Evolutionary conservation across 2,888 invertebrate species (phyloP).

Genomic region (Sympetrum striolatum): DNA sequence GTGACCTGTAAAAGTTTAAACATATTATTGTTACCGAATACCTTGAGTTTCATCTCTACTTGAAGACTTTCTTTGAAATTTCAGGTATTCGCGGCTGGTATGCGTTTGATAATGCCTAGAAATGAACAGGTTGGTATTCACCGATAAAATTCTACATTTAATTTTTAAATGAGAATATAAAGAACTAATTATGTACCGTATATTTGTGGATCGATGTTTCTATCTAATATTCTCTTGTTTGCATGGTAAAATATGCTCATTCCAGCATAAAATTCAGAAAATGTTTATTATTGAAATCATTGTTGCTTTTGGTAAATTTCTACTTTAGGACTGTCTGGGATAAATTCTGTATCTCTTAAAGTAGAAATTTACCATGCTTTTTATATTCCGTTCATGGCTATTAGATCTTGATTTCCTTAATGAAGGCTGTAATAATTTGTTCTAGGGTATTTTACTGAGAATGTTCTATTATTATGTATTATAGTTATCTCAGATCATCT

Average conservation of each 20-base stretch:
- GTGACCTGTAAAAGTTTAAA: too few species aligned
- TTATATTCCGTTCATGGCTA: not conserved
- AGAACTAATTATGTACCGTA: not conserved
- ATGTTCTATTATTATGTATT: not conserved
- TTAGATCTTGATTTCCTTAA: not conserved
- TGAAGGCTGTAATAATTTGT: not conserved
- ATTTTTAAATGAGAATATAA: not conserved
- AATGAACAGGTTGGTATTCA: slow-evolving; percentile 19
- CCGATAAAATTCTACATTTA: too few species aligned
- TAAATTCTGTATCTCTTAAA: too few species aligned
- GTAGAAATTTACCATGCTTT: too few species aligned
- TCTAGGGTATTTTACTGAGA: not conserved
- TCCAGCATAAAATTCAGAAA: not conserved
- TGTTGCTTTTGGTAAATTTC: not conserved
- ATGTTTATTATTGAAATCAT: not conserved
- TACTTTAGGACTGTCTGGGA: too few species aligned
- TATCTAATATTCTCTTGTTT: not conserved
- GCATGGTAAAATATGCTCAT: not conserved
- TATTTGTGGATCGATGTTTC: not conserved
- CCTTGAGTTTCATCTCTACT: not conserved
- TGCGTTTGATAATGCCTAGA: slow-evolving; percentile 19
- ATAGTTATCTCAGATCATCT: not conserved
- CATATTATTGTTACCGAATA: not conserved
- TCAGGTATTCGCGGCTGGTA: not conserved
- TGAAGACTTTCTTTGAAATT: not conserved